Conservation (phyloP, 2,797 vertebrate genomes). For the Aselliscus stoliczkanus region DNA sequence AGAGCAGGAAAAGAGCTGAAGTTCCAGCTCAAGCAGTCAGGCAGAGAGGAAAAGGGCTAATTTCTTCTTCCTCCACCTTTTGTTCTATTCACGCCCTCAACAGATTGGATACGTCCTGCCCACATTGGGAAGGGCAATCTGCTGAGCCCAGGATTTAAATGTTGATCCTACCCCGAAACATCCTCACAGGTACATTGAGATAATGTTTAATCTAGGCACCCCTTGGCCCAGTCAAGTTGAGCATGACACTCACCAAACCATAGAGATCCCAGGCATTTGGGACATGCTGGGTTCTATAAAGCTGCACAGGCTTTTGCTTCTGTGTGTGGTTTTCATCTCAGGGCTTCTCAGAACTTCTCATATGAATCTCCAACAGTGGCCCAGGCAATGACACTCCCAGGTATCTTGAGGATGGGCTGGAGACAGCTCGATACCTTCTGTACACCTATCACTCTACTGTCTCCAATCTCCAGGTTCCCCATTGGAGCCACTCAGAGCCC, state of each 20-base stretch:
- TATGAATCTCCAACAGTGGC: background rate
- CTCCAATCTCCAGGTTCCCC: constrained; percentile 68
- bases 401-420: background rate
- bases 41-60: background rate
- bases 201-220: background rate
- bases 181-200: background rate
- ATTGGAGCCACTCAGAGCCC: constrained; percentile 80
- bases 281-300: background rate
- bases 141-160: no score
- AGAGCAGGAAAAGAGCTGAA: background rate
- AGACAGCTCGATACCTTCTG: background rate
- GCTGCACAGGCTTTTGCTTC: background rate
- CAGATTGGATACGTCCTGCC: background rate
- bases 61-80: background rate
- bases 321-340: background rate
- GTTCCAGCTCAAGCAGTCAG: background rate
- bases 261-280: background rate
- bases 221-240: background rate
- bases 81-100: background rate
- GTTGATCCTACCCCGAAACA: no score
- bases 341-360: background rate
- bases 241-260: background rate
- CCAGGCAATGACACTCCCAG: background rate
- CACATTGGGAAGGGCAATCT: background rate
- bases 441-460: background rate